A percentile compares a stretch with the other conserved stretches of the same genome.
These are phyloP conservation scores for Acanthurus lineatus DNA, from an alignment of 2,797 vertebrate genomes.

Conservation along the genomic window DNA sequence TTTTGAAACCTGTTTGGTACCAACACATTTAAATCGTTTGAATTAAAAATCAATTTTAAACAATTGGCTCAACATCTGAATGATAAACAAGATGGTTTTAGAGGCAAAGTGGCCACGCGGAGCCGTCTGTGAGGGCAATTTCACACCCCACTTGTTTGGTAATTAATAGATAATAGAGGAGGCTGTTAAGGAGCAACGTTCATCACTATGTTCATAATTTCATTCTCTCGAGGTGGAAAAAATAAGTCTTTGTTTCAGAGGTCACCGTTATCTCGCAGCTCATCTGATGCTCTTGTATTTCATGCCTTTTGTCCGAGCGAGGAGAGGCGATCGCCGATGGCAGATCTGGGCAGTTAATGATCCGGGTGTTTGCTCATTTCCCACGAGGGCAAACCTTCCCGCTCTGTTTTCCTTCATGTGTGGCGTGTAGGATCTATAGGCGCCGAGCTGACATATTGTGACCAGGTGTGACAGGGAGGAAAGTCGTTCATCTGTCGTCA, in stretches of 20 bases:
- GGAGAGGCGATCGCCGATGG: slow-evolving; percentile 12
- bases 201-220: slow-evolving; percentile 57
- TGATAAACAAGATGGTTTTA: slow-evolving; percentile 51
- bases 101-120: slow-evolving; percentile 35
- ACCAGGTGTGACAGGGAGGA: slow-evolving; percentile 64
- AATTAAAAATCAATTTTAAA: slow-evolving; percentile 40
- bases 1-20: slow-evolving; percentile 13
- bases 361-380: slow-evolving; percentile 23
- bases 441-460: slow-evolving; percentile 63
- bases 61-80: slow-evolving; percentile 49
- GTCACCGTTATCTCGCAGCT: slow-evolving; percentile 37
- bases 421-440: slow-evolving; percentile 29
- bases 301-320: slow-evolving; percentile 7
- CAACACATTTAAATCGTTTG: slow-evolving; percentile 33
- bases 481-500: slow-evolving; percentile 54
- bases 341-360: slow-evolving; percentile 4
- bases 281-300: slow-evolving; percentile 26
- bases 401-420: slow-evolving; percentile 17
- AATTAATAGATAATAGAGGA: slow-evolving; percentile 68
- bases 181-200: slow-evolving; percentile 60
- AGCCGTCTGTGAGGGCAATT: slow-evolving; percentile 60
- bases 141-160: slow-evolving; percentile 60
- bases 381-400: slow-evolving; percentile 12
- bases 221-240: slow-evolving; percentile 38
- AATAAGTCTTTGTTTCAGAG: slow-evolving; percentile 45